Evolutionary conservation across 2,797 vertebrate species (phyloP), one percentile per base, ranked within the genome.

Genomic region (Phoebastria nigripes): DNA sequence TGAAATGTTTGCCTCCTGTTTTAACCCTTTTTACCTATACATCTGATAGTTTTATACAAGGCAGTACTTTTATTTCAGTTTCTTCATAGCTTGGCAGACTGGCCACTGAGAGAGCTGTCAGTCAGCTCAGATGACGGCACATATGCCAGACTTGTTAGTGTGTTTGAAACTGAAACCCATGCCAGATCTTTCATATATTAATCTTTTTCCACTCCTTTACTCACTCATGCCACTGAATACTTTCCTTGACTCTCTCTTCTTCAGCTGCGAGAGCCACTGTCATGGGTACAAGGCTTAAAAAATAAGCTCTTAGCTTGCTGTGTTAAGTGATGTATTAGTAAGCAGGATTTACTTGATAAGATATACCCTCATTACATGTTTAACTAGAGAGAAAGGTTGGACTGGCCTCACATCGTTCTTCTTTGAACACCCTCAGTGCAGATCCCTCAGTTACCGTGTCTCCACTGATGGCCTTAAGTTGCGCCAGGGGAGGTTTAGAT

Each of bases 371-470:
- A 9, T 67, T 17, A 26, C 11, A 22, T 8, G 11, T 65, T 83
- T 73, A 56, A 51, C 31, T 47, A 59, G 37, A 77, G 18, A 83
- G 41, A 18, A 87, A 49, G n/a, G 16, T 39, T 73, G n/a, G 25
- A 54, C 21, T 61, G 24, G 42, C 11, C 28, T 93, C 52, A 44
- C 0, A 0, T 29, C 0, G 0, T 33, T 63, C 13, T 42, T 29
- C 37, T 76, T 69, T 65, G 59, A 61, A 41, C 15, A 31, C 1
- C 3, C 55, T 18, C 31, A 5, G 7, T 35, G 33, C 44, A 72
- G 54, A 59, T 46, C 37, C 18, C 42, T 44, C 61, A 62, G 19
- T 17, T 11, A 39, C 42, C 51, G 12, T 1, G 7, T n/a, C 49
- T 56, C 55, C 6, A 37, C 37, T 37, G 37, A 37, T 37, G 37